A percentile compares a stretch with the other conserved stretches of the same genome.
Evolutionary conservation across 2,797 vertebrate species (phyloP).

Genomic region (Enteromius trimaculatus): DNA sequence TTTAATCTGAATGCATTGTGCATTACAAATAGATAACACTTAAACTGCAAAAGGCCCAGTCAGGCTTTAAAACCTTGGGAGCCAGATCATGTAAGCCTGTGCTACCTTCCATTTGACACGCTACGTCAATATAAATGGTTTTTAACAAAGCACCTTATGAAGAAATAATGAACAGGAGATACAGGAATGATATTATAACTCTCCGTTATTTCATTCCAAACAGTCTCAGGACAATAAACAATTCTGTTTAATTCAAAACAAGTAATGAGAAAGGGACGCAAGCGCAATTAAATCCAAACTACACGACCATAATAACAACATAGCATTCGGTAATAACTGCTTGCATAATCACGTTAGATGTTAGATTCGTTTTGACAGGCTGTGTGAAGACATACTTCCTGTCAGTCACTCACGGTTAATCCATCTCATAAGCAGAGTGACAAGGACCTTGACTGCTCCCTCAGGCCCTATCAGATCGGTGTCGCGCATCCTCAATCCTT

Average conservation of each 20-base stretch:
- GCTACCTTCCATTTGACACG: neutral
- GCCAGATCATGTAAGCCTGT: neutral
- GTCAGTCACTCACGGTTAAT: constrained; percentile 35
- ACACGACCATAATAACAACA: constrained; percentile 13
- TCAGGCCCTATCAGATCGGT: constrained; percentile 34
- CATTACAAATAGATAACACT: constrained; percentile 32
- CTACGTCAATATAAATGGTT: constrained; percentile 9
- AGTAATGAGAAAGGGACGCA: constrained; percentile 30
- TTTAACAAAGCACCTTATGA: constrained; percentile 26
- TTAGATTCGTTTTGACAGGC: neutral
- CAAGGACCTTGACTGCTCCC: constrained; percentile 45
- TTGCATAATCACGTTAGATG: neutral
- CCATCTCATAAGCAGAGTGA: constrained; percentile 22
- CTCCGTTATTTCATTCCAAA: constrained; percentile 20
- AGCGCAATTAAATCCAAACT: constrained; percentile 25
- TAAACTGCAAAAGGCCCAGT: neutral
- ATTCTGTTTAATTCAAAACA: constrained; percentile 32
- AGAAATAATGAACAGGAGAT: constrained; percentile 39
- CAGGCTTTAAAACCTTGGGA: constrained; percentile 17
- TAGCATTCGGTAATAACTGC: constrained; percentile 14
- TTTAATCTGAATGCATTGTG: constrained; percentile 17
- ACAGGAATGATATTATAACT: constrained; percentile 27
- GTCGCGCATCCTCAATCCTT: constrained; percentile 27
- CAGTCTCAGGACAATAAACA: constrained; percentile 41
- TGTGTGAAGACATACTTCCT: constrained; percentile 26